Base-by-base conservation (phyloP, 2,113 vertebrate genomes). In the Albula glossodonta region DNA sequence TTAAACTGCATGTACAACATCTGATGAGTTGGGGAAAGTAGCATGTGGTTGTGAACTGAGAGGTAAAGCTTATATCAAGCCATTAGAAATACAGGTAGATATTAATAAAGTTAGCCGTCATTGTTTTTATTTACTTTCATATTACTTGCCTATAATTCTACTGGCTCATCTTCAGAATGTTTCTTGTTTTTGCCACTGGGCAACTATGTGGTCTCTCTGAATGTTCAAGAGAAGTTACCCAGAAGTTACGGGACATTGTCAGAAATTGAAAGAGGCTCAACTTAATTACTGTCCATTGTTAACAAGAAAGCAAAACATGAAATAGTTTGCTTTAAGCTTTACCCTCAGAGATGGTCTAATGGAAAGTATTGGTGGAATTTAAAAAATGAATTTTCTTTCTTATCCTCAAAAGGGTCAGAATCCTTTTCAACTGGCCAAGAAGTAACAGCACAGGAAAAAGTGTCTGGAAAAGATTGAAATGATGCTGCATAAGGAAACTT, bases 371-470 rank as follows among this genome's bases (percentile, higher is more conserved):
- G n/a, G 7, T 83, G 31, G 15, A 31, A 13, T 78, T 82, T 12
- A 57, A 80, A 79, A 80, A 80, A 60, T 63, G 22, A 80, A 12
- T 83, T 79, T 17, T 51, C 92, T 60, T 93, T 85, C 84, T 19
- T 86, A 66, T 91, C 93, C 88, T 51, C 84, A 94, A 96, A 95
- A 95, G 94, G 60, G 60, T 88, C 95, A 96, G 90, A 94, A 95
- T 93, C 95, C 95, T 91, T 96, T 96, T 91, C 95, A 95, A 85
- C 93, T 96, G 91, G 95, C 95, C 70, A 96, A 94, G 93, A 95
- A 95, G 93, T 96, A 95, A 90, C n/a, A 60, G 78, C 15, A n/a
- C 83, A 51, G 82, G 51, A 80, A 89, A 81, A 77, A 70, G n/a
- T 56, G 74, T 86, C 82, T 87, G 87, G 48, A 83, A 66, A 85